Evolutionary conservation across 2,113 vertebrate genomes (phyloP), one percentile per base, ranked within the genome.

Genomic region (Bubalus kerabau): DNA sequence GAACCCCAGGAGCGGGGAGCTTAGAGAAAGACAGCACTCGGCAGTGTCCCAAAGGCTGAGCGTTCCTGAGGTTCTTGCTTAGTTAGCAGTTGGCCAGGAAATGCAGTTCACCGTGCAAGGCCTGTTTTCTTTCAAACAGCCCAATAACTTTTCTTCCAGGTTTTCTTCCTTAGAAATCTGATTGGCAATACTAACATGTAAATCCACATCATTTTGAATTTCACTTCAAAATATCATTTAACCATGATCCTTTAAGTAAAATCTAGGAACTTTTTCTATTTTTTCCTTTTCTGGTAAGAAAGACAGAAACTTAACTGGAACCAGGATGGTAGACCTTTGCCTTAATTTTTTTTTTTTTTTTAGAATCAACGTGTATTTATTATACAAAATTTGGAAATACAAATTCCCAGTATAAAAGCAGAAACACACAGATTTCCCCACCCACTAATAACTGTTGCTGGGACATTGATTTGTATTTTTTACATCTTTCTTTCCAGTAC

Each of bases 401-500:
- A 28, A 6, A 71, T 17, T 52, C 48, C 23, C 32, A 7, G 62
- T 52, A n/a, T 48, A 81, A n/a, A 81, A 52, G 17, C 16, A 21
- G 19, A 52, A 32, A 7, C 48, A 12, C 78, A 21, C 78, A 52
- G 78, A n/a, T 11, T n/a, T 17, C 48, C 78, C 62, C 6, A 0
- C 48, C 48, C 15, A 3, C 62, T n/a, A 2, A 10, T 28, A 24
- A 28, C 32, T 17, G 0, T 50, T 2, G 23, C 62, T 13, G 48
- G 60, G 23, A 19, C 26, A 12, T 5, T 2, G 32, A 3, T 11
- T 40, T 50, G 23, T 3, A 0, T 2, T 23, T 19, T 12, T 52
- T 6, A 19, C 10, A 24, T 19, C 32, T 88, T 40, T 24, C 76
- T 48, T 30, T 30, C 43, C n/a, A 7, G 24, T 4, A 28, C 17